Conservation (phyloP, 2,797 vertebrate species). For the Chaetophractus vellerosus region DNA sequence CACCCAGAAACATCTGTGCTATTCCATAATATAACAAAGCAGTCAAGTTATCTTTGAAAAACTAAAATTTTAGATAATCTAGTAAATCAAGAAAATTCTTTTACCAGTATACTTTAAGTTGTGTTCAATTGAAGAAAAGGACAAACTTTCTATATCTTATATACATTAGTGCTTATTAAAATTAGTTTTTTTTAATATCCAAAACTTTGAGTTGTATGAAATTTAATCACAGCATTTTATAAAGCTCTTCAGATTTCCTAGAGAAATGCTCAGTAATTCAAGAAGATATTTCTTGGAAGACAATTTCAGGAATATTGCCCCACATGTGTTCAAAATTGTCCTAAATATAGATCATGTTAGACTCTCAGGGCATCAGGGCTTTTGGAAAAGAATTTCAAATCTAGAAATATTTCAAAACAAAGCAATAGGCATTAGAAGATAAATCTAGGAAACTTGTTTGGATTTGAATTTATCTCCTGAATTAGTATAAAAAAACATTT, state of each 20-base stretch:
- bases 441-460: conserved; percentile 21
- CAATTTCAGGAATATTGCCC: neutral
- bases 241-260: neutral
- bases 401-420: conserved; percentile 33
- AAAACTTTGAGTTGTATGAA: neutral
- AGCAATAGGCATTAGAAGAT: neutral
- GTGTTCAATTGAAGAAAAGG: conserved; percentile 29
- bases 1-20: conserved; percentile 6
- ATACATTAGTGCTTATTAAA: neutral
- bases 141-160: neutral
- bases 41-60: neutral
- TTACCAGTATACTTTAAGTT: neutral
- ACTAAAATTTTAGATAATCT: neutral
- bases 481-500: neutral
- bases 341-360: neutral
- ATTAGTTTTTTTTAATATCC: neutral
- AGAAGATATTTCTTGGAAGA: neutral
- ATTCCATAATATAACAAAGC: conserved; percentile 4
- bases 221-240: neutral
- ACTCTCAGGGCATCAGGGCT: neutral
- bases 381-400: conserved; percentile 53
- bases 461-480: neutral
- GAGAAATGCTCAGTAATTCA: neutral
- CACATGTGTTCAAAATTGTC: neutral
- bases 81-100: neutral